Evolutionary conservation across 2,888 invertebrate genomes (phyloP).

Genomic region (Tanypteryx hageni): DNA sequence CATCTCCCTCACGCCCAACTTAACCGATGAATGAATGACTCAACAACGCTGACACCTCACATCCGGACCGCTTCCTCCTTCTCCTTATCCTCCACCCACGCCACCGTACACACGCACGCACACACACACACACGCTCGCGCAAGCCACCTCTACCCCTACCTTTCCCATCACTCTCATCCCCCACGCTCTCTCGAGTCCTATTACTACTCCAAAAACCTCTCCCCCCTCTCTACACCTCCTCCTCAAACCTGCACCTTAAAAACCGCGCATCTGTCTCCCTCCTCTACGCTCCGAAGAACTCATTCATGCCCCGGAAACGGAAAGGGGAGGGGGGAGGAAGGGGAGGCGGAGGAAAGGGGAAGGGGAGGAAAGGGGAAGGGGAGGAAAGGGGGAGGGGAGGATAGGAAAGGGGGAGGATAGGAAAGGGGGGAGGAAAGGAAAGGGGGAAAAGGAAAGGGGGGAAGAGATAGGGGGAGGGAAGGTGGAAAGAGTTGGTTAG

Average conservation of each 20-base stretch:
- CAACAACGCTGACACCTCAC: conserved; percentile 52
- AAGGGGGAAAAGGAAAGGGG: no score
- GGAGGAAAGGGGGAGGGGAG: neutral
- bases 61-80: conserved; percentile 37
- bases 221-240: neutral
- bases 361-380: no score
- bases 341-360: no score
- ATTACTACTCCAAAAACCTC: neutral
- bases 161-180: neutral
- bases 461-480: no score
- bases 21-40: conserved; percentile 54
- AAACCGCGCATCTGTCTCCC: conserved; percentile 17
- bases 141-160: neutral
- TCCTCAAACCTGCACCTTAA: conserved; percentile 18
- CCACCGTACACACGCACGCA: neutral
- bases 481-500: neutral
- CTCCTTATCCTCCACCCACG: neutral
- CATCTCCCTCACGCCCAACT: neutral
- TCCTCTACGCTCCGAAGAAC: conserved; percentile 1
- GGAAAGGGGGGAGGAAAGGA: neutral
- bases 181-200: neutral
- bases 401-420: neutral
- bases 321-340: neutral
- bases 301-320: conserved; percentile 43
- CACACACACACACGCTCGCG: neutral